Conservation (phyloP, 2,797 vertebrate species). For the Argentina silus region DNA sequence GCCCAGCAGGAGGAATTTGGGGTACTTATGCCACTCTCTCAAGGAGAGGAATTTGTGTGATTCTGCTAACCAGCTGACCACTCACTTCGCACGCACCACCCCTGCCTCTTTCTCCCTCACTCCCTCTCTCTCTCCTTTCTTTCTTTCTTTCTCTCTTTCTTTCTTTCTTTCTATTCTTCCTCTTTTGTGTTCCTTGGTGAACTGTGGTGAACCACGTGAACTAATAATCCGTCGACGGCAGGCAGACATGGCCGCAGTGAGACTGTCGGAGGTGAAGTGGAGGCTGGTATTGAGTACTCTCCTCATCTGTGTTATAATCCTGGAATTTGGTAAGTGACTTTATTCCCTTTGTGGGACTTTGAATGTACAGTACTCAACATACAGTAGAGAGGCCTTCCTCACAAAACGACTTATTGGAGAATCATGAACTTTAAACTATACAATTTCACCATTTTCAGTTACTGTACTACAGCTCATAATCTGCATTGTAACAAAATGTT, state of each 20-base stretch:
- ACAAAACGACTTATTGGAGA: too few species aligned
- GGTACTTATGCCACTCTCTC: constrained; percentile 57
- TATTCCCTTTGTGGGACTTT: constrained; percentile 25
- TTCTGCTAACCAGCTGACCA: constrained; percentile 66
- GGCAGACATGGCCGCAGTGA: constrained; percentile 56
- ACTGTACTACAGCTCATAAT: not conserved
- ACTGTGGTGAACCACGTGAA: constrained; percentile 41
- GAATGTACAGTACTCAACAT: constrained; percentile 6
- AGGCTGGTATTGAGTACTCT: constrained; percentile 59
- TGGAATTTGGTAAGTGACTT: constrained; percentile 77
- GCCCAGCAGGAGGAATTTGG: constrained; percentile 66
- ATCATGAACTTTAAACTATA: too few species aligned
- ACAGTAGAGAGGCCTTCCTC: not conserved
- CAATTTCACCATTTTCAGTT: too few species aligned
- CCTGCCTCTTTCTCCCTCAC: constrained; percentile 31
- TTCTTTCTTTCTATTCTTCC: constrained; percentile 24
- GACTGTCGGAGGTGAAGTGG: constrained; percentile 56
- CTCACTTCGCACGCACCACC: constrained; percentile 35
- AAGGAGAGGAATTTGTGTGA: constrained; percentile 73
- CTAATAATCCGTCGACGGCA: constrained; percentile 36
- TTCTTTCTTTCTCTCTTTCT: constrained; percentile 16
- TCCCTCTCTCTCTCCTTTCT: not conserved
- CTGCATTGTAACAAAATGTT: not conserved
- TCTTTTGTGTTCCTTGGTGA: constrained; percentile 21
- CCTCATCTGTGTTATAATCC: constrained; percentile 66